Percentiles rank a stretch among this genome's conserved stretches.
These are phyloP conservation scores for Musca vetustissima DNA, from an alignment of 1,140 invertebrate genomes.

Conservation along the genomic window DNA sequence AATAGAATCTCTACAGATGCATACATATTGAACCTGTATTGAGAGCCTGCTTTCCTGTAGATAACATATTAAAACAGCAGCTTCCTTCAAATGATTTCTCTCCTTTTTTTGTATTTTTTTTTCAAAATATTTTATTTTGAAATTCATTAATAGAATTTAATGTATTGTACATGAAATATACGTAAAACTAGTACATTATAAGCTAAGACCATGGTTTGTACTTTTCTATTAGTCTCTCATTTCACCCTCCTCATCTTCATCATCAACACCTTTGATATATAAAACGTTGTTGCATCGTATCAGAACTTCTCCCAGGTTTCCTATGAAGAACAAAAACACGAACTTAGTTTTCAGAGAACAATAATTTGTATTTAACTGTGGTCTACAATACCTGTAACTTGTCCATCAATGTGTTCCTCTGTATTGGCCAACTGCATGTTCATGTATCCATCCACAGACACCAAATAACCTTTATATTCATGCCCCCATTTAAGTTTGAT, in stretches of 20 bases:
- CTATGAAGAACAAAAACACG: constrained; percentile 48
- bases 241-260: constrained; percentile 96
- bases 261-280: constrained; percentile 93
- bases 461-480: constrained; percentile 97
- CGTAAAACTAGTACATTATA: constrained; percentile 27
- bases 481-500: constrained; percentile 99
- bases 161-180: not conserved
- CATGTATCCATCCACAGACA: constrained; percentile 99
- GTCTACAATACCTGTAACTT: constrained; percentile 70
- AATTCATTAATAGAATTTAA: not conserved
- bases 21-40: too few relatives aligned
- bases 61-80: too few relatives aligned
- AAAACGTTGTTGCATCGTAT: constrained; percentile 99
- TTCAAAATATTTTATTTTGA: too few relatives aligned
- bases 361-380: not conserved
- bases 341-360: not conserved
- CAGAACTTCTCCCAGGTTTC: constrained; percentile 95
- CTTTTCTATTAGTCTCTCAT: constrained; percentile 79
- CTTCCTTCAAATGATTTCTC: too few relatives aligned
- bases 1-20: too few relatives aligned
- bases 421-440: constrained; percentile 97
- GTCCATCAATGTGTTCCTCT: constrained; percentile 96
- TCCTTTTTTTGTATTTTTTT: too few relatives aligned
- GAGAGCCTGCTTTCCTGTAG: too few relatives aligned
- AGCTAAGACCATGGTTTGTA: not conserved